These are phyloP conservation scores for Corydoras maculifer DNA, from an alignment of 2,113 vertebrate species.

Conservation along the genomic window DNA sequence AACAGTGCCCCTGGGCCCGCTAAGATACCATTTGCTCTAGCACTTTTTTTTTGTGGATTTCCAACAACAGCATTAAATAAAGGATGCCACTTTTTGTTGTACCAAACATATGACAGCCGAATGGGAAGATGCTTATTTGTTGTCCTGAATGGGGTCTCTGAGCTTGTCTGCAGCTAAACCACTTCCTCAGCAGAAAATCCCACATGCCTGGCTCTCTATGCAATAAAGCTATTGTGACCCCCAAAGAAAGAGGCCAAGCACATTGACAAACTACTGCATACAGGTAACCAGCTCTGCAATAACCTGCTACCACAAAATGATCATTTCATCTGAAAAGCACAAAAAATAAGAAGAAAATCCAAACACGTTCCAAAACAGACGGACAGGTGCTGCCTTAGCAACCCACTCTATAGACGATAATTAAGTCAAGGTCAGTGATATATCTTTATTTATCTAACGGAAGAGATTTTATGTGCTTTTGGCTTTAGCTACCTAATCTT, in stretches of 20 bases:
- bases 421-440: neutral
- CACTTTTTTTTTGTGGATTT: neutral
- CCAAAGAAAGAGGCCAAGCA: neutral
- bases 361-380: neutral
- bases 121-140: slow-evolving; percentile 5
- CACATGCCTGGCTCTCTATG: neutral
- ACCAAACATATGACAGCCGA: neutral
- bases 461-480: too few relatives aligned
- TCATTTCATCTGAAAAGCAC: neutral
- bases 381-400: neutral
- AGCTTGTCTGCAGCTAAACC: slow-evolving; percentile 4
- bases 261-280: slow-evolving; percentile 13
- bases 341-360: neutral
- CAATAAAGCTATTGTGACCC: neutral
- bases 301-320: neutral
- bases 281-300: neutral
- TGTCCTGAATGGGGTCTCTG: slow-evolving; percentile 38
- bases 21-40: neutral
- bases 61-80: slow-evolving; percentile 27
- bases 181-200: slow-evolving; percentile 10
- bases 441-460: neutral
- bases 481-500: too few relatives aligned
- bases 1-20: slow-evolving; percentile 27
- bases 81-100: neutral
- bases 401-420: neutral